Conservation (phyloP, 2,113 vertebrate species). For the Serilophus lunatus region DNA sequence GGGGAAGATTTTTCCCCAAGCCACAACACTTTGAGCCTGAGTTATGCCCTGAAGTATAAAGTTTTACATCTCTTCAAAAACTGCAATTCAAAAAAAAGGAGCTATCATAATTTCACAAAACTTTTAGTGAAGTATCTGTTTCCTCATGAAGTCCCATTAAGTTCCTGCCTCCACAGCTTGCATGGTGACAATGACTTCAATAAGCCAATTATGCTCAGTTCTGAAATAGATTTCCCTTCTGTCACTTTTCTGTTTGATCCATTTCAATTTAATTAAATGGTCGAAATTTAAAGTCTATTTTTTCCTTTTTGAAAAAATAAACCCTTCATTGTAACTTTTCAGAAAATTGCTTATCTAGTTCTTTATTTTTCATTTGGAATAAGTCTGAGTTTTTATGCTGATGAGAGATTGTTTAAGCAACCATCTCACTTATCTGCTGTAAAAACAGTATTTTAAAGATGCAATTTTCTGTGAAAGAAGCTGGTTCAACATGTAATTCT, state of each 20-base stretch:
- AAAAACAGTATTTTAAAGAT: neutral
- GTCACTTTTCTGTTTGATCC: neutral
- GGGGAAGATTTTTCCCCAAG: neutral
- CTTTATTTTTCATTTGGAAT: neutral
- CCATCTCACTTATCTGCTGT: neutral
- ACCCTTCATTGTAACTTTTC: neutral
- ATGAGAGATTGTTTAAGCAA: neutral
- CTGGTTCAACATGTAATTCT: conserved; percentile 19
- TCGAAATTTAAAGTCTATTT: neutral
- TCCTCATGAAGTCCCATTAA: neutral
- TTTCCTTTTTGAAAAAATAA: neutral
- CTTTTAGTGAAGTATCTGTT: neutral
- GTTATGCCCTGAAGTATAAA: neutral
- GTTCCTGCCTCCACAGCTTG: neutral
- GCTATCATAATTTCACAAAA: neutral
- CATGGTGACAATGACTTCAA: neutral
- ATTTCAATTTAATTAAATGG: neutral
- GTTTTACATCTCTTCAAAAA: neutral
- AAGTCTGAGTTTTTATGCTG: neutral
- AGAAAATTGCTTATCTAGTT: neutral
- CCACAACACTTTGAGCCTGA: neutral
- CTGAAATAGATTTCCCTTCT: neutral
- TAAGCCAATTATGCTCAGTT: neutral
- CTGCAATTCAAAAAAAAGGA: neutral
- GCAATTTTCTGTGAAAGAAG: conserved; percentile 11